Conservation (phyloP, 2,113 vertebrate genomes). For the Sphaerodactylus townsendi region DNA sequence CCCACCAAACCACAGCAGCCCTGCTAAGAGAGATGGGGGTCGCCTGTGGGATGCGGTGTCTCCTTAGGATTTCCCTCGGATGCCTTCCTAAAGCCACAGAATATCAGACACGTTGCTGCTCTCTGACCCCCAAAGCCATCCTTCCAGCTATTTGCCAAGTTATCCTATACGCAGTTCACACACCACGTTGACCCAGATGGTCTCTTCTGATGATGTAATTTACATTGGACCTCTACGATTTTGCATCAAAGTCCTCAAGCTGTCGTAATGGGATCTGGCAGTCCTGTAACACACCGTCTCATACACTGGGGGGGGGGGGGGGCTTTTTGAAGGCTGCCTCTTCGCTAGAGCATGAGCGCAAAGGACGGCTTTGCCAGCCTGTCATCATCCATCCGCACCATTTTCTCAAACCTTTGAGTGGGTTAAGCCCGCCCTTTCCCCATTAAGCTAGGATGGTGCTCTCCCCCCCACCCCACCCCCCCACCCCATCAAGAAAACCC, state of each 20-base stretch:
- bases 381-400: constrained; percentile 39
- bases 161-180: constrained; percentile 32
- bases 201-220: constrained; percentile 40
- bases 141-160: constrained; percentile 14
- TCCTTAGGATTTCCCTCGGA: background rate
- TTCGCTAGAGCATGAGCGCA: constrained; percentile 39
- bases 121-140: constrained; percentile 24
- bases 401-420: background rate
- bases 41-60: background rate
- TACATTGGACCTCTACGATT: constrained; percentile 40
- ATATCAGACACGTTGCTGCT: background rate
- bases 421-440: constrained; percentile 2
- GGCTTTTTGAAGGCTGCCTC: constrained; percentile 35
- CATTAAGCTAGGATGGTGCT: background rate
- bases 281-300: constrained; percentile 14
- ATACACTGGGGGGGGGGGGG: constrained; percentile 54
- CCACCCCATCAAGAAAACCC: constrained; percentile 9
- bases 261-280: constrained; percentile 42
- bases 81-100: background rate
- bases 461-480: background rate
- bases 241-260: constrained; percentile 30
- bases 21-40: constrained; percentile 18
- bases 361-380: constrained; percentile 37
- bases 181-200: constrained; percentile 47
- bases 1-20: constrained; percentile 37